Base-by-base conservation (phyloP, 2,888 invertebrate genomes). In the Tinea pellionella region DNA sequence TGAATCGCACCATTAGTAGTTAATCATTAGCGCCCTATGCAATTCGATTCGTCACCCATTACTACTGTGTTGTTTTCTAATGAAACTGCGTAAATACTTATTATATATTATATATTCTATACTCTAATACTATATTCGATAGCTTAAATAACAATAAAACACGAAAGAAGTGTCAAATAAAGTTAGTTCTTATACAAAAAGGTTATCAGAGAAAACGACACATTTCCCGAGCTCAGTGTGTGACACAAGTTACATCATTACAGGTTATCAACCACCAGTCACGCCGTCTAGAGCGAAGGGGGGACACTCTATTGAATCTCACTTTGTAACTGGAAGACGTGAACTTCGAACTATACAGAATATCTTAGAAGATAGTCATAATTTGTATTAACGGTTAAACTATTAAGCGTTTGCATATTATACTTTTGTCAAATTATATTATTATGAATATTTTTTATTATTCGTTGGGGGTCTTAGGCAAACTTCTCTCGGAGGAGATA, bases 231-330 rank as follows among this genome's bases (percentile, higher is more conserved):
- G 18, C 24, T 18, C 19, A 16, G n/a, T 24, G 13, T 16, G 32
- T 57, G 57, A 57, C 57, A 16, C 8, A 13, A 57, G 15, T 32
- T 30, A 32, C 32, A 57, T 57, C 57, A 32, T 57, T 57, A 57
- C 57, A 32, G 32, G 13, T 30, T 57, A 57, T 57, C 57, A 32
- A 30, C 13, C 12, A 29, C 32, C 53, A 47, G 55, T 55, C 24
- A 29, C 55, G n/a, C 1, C 6, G 9, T 18, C 47, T 18, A 18
- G 7, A 9, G 55, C 32, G 57, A 30, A 24, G 24, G 32, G 32
- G 19, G 53, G 53, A 4, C 57, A 30, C 32, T n/a, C n/a, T 19
- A 55, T 55, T 29, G 57, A 32, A 32, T 32, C 57, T 32, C 57
- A 32, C 30, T 55, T 55, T 12, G 8, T 19, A 55, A 55, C 55